Evolutionary conservation across 2,113 vertebrate species (phyloP).

Genomic region (Lophotis ruficrista): DNA sequence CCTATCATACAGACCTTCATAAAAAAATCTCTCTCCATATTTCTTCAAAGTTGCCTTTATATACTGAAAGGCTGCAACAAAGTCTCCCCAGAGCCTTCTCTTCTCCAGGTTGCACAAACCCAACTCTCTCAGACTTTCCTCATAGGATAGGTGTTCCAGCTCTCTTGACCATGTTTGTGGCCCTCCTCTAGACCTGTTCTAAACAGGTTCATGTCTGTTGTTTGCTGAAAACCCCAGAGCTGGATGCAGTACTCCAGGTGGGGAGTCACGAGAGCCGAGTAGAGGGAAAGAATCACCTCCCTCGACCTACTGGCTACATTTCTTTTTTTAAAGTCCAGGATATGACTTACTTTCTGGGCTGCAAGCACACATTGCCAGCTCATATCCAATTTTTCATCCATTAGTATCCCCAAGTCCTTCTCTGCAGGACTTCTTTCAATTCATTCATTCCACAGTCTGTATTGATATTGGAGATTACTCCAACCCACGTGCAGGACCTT

Average conservation of each 20-base stretch:
- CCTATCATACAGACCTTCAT: background rate
- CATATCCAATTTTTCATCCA: too few species aligned
- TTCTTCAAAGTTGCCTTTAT: background rate
- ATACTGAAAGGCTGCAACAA: background rate
- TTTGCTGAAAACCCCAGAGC: background rate
- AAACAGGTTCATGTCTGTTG: background rate
- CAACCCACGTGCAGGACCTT: background rate
- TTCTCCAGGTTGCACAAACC: background rate
- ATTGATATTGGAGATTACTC: accelerated
- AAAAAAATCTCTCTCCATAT: background rate
- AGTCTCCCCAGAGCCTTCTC: background rate
- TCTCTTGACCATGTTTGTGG: background rate
- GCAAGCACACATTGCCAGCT: too few species aligned
- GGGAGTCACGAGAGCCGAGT: accelerated
- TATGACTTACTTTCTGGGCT: too few species aligned
- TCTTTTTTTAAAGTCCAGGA: too few species aligned
- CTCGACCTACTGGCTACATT: too few species aligned
- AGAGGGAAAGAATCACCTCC: background rate
- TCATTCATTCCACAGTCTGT: background rate
- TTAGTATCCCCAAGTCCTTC: too few species aligned
- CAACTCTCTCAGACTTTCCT: background rate
- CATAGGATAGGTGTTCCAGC: background rate
- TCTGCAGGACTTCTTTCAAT: too few species aligned
- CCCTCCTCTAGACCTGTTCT: background rate
- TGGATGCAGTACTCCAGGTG: too few species aligned